Percentiles rank a stretch among this genome's conserved stretches.
These are phyloP conservation scores for Stomatorhinus ivindoensis DNA, from an alignment of 2,113 vertebrate genomes.

Conservation along the genomic window DNA sequence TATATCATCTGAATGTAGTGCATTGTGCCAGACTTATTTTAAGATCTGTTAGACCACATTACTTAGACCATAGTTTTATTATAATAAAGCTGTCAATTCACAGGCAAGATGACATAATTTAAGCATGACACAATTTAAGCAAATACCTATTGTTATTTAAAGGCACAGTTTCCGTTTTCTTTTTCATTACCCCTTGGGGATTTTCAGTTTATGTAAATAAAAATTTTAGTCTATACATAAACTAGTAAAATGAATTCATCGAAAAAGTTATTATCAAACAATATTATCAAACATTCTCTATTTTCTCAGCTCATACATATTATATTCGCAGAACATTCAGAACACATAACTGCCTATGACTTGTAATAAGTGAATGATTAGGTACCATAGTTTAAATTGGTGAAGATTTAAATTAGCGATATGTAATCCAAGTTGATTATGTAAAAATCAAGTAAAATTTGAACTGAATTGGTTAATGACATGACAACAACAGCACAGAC, in stretches of 20 bases:
- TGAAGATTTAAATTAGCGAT: not conserved
- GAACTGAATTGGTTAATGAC: not conserved
- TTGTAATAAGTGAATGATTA: not conserved
- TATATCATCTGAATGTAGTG: not conserved
- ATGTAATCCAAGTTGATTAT: not conserved
- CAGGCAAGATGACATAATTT: not conserved
- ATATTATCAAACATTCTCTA: not conserved
- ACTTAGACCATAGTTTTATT: not conserved
- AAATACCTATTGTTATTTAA: not conserved
- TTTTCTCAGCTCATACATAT: not conserved
- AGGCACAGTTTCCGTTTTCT: no score
- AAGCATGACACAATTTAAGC: no score
- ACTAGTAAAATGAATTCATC: not conserved
- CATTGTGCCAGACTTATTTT: not conserved
- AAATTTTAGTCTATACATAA: not conserved
- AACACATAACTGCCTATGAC: not conserved
- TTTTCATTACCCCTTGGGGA: no score
- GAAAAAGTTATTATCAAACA: not conserved
- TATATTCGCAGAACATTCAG: not conserved
- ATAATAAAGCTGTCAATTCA: not conserved
- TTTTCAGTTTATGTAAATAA: not conserved
- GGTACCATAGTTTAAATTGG: not conserved
- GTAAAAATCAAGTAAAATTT: not conserved
- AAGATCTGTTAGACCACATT: not conserved
- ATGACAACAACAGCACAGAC: not conserved